A percentile compares a stretch with the other conserved stretches of the same genome.
Conservation (phyloP, 53 echinoderm and acorn worm genomes). For the Luidia sarsii region DNA sequence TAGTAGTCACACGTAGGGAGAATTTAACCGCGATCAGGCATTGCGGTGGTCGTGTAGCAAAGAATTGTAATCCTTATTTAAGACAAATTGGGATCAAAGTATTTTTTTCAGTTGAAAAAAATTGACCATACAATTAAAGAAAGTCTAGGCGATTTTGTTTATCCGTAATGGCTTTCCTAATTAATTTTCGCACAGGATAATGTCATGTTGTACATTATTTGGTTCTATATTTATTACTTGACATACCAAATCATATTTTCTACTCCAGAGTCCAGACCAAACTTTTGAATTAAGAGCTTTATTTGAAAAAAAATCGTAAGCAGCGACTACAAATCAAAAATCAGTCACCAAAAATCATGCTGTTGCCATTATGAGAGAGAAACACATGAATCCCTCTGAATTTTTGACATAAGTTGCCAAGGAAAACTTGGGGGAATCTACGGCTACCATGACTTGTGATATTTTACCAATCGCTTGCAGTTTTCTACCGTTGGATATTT, state of each 20-base stretch:
- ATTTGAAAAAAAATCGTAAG: no score
- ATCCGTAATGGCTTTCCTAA: no score
- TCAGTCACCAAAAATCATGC: no score
- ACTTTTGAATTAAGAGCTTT: not conserved
- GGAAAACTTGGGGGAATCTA: no score
- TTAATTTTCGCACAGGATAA: not conserved
- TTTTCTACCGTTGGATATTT: no score
- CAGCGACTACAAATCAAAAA: no score
- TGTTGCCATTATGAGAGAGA: no score
- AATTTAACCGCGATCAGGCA: conserved; percentile 26
- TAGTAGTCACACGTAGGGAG: conserved; percentile 11
- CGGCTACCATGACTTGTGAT: no score
- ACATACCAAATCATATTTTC: conserved; percentile 8
- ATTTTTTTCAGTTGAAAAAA: conserved; percentile 5
- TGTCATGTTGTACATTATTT: not conserved
- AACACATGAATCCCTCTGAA: no score
- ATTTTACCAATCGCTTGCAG: no score
- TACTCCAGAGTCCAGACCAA: conserved; percentile 1
- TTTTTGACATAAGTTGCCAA: no score
- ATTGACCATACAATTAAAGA: not conserved
- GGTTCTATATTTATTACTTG: conserved; percentile 13
- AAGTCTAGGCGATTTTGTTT: not conserved
- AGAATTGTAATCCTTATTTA: conserved; percentile 1
- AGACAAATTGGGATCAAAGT: conserved; percentile 16
- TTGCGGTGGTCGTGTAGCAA: not conserved